Evolutionary conservation across 2,113 vertebrate species (phyloP).

Genomic region (Sapayoa aenigma): DNA sequence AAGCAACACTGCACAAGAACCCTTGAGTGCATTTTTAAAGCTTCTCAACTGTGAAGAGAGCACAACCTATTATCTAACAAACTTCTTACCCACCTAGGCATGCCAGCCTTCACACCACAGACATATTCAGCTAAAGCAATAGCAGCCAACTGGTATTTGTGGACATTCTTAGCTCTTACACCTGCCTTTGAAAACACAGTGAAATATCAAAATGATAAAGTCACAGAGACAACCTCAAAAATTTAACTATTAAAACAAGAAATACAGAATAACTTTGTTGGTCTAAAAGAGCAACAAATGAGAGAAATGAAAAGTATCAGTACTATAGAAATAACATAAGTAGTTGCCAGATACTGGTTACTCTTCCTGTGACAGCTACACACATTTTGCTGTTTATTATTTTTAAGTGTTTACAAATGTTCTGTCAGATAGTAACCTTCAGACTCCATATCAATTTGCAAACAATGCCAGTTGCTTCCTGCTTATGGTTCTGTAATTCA

Average conservation of each 20-base stretch:
- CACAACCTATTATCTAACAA: background rate
- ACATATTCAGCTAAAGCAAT: background rate
- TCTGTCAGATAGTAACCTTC: conserved; percentile 36
- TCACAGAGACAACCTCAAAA: background rate
- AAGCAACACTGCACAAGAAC: conserved; percentile 48
- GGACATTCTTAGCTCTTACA: background rate
- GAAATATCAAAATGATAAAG: conserved; percentile 22
- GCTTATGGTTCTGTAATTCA: background rate
- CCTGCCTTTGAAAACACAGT: conserved; percentile 27
- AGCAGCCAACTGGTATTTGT: background rate
- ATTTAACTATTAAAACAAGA: conserved; percentile 24
- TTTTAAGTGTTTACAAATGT: background rate
- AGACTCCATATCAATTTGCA: conserved; percentile 31
- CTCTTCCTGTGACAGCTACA: background rate
- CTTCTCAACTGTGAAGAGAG: background rate
- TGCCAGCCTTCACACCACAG: background rate
- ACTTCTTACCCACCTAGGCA: background rate
- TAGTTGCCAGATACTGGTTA: background rate
- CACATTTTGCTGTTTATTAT: background rate
- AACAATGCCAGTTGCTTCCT: conserved; percentile 13
- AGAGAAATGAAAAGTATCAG: background rate
- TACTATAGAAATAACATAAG: background rate
- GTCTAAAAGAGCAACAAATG: conserved; percentile 3
- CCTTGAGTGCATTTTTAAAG: background rate
- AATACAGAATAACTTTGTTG: background rate